These are phyloP conservation scores for Rhadina sibilatrix DNA, from an alignment of 2,113 vertebrate species.

Conservation along the genomic window DNA sequence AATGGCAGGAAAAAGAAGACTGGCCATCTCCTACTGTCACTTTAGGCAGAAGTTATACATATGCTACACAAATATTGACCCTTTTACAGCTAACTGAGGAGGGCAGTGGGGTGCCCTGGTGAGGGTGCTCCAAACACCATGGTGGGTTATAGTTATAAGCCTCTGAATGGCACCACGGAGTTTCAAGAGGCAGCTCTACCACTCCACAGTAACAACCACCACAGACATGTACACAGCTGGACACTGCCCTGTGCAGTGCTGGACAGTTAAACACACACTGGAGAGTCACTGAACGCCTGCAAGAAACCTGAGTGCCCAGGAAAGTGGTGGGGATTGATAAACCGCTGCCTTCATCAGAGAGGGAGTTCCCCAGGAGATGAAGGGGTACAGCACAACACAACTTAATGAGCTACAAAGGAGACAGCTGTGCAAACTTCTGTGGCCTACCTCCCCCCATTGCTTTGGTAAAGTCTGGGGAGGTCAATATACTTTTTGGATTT, in stretches of 20 bases:
- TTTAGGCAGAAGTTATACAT: neutral
- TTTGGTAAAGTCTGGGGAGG: neutral
- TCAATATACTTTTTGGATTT: neutral
- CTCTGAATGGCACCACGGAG: rapidly evolving
- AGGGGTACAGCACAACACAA: neutral
- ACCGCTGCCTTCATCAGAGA: neutral
- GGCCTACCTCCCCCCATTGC: neutral
- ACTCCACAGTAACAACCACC: neutral
- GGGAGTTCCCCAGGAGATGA: neutral
- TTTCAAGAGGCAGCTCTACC: neutral
- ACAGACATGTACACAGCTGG: rapidly evolving
- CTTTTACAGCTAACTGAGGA: neutral
- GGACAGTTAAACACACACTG: neutral
- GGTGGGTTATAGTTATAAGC: neutral
- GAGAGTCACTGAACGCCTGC: neutral
- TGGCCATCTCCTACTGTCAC: neutral
- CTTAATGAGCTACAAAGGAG: neutral
- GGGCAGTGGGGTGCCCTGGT: neutral
- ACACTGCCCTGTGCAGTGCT: no score
- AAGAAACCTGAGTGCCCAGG: neutral
- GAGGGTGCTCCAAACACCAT: neutral
- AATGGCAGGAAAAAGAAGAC: neutral
- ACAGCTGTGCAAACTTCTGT: neutral
- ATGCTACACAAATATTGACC: neutral
- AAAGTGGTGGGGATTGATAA: neutral